Evolutionary conservation across 2,113 vertebrate genomes (phyloP), one percentile per base, ranked within the genome.

Genomic region (Pelecanus crispus): DNA sequence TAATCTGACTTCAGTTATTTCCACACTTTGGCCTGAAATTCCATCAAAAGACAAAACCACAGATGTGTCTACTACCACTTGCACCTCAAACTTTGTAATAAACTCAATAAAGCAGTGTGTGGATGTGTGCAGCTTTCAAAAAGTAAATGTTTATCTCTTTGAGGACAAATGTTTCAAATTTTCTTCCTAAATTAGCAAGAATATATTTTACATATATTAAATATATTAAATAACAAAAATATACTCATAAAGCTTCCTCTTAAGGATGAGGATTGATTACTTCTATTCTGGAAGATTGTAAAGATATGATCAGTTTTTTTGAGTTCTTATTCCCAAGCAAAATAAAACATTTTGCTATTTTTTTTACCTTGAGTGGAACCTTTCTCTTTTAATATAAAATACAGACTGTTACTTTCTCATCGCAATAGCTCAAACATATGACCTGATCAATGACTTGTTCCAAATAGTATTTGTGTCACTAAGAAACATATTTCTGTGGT

Each of bases 1-100:
- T 66, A 89, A 87, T 66, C 40, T 90, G 73, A 65, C 38, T 95
- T 78, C 61, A 66, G 70, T 75, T 94, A 82, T 87, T 94, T 95
- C 45, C 50, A 91, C 24, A 75, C 58, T 85, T 91, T 29, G 61
- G 29, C 34, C 19, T 93, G 42, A 80, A 95, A 56, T 42, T 72
- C 49, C 49, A n/a, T 24, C 22, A 72, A 79, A 89, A 91, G 31
- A 61, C 21, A 75, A 79, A 91, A 81, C 31, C 56, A 65, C 21
- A 29, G 22, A 67, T 36, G 15, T 68, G 15, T 68, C 28, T 75
- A 24, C 29, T 67, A 18, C 15, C 86, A 10, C 22, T 67, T 68
- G n/a, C 28, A 70, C 15, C n/a, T 94, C 80, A 56, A 20, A 55
- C 22, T 88, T 83, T 50, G 17, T 29, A 74, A 81, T 5, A 59